A percentile compares a stretch with the other conserved stretches of the same genome.
phyloP scores from a whole-genome alignment of 1,140 invertebrate species.

The Heliconius himera region DNA sequence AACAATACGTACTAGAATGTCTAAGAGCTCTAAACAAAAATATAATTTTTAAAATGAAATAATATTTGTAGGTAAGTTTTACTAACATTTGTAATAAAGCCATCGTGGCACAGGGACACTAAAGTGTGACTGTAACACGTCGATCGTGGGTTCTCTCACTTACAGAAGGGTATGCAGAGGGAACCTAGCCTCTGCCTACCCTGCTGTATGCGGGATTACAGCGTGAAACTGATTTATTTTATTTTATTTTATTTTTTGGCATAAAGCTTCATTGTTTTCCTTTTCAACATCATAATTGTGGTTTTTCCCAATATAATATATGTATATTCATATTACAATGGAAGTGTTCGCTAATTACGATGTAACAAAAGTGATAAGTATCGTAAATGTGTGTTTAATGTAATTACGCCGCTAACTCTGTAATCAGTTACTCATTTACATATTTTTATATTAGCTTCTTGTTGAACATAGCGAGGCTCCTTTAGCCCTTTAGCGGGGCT shows the following conservation, averaged over 20 bases:
- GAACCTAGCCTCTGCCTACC: too few species aligned
- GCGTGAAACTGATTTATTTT: too few species aligned
- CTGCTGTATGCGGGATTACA: too few species aligned
- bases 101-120: too few species aligned
- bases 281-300: neutral
- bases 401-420: neutral
- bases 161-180: too few species aligned
- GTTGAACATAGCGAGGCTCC: neutral
- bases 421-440: neutral
- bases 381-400: slow-evolving; percentile 3
- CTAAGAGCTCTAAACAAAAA: too few species aligned
- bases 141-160: too few species aligned
- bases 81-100: too few species aligned
- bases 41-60: neutral
- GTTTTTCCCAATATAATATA: neutral
- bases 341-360: slow-evolving; percentile 6
- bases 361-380: slow-evolving; percentile 2
- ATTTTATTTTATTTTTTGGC: neutral
- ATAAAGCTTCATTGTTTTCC: neutral
- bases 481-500: neutral
- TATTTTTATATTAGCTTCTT: neutral
- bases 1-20: too few species aligned
- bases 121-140: too few species aligned
- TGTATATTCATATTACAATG: slow-evolving; percentile 9
- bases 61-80: neutral